Conservation (phyloP, 2,797 vertebrate genomes). For the Orestias chungarensis region DNA sequence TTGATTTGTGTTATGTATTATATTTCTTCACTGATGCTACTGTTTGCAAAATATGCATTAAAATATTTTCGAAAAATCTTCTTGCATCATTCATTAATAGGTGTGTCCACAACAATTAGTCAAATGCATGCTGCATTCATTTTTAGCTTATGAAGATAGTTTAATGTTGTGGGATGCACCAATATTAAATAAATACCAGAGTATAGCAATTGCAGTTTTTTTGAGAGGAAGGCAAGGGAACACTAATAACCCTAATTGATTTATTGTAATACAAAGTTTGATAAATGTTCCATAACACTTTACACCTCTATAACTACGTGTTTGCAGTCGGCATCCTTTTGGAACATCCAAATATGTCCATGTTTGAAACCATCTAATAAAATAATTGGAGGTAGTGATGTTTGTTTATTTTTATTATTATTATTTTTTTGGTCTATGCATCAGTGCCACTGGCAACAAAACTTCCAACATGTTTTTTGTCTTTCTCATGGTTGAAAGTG, state of each 20-base stretch:
- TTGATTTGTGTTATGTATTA: constrained; percentile 1
- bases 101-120: neutral
- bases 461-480: too few relatives aligned
- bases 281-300: neutral
- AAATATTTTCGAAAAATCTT: constrained; percentile 24
- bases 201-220: neutral
- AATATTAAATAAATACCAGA: neutral
- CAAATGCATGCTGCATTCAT: neutral
- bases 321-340: too few relatives aligned
- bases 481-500: too few relatives aligned
- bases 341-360: too few relatives aligned
- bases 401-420: too few relatives aligned
- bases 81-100: neutral
- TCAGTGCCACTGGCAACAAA: too few relatives aligned
- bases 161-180: neutral
- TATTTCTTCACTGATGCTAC: constrained; percentile 30
- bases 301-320: neutral
- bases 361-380: too few relatives aligned
- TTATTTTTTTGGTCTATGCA: too few relatives aligned
- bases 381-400: too few relatives aligned
- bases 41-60: constrained; percentile 50
- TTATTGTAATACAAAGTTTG: neutral
- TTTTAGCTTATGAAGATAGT: neutral
- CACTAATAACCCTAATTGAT: neutral
- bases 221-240: neutral